A percentile compares a stretch with the other conserved stretches of the same genome.
These are phyloP conservation scores for Diadumene lineata DNA, from an alignment of 92 coral and sea anemone genomes.

Conservation along the genomic window DNA sequence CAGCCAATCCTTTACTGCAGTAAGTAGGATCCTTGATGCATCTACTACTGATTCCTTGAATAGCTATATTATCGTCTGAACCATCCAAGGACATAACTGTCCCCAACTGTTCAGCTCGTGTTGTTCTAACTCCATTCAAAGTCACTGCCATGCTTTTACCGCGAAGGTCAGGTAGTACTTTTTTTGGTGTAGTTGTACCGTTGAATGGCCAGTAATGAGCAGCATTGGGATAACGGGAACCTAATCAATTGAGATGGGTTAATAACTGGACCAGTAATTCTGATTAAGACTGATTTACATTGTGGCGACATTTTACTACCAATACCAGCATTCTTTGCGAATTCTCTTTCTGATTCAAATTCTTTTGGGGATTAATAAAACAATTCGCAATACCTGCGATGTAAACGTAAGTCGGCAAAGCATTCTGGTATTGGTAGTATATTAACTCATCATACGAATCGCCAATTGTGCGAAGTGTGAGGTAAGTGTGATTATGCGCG, in stretches of 20 bases:
- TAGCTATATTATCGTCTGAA: constrained; percentile 42
- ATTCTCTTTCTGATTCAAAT: too few species aligned
- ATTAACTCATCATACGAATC: too few species aligned
- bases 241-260: background rate
- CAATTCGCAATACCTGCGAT: too few species aligned
- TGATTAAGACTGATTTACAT: too few species aligned
- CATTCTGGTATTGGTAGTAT: too few species aligned
- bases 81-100: constrained; percentile 77
- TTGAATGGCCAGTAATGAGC: constrained; percentile 80
- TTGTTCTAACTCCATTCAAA: constrained; percentile 57
- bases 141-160: constrained; percentile 48
- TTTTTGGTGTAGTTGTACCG: constrained; percentile 32
- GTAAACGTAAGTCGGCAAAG: too few species aligned
- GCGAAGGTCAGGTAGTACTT: constrained; percentile 66
- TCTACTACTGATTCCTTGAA: constrained; percentile 33
- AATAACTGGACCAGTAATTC: background rate
- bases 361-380: too few species aligned
- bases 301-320: too few species aligned
- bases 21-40: constrained; percentile 75
- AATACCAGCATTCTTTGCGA: too few species aligned
- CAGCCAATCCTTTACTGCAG: constrained; percentile 76
- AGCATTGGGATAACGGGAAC: constrained; percentile 54
- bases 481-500: too few species aligned
- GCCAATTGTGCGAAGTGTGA: too few species aligned
- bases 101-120: constrained; percentile 80